Base-by-base conservation (phyloP, 2,888 invertebrate genomes). In the Tortrix viridana region DNA sequence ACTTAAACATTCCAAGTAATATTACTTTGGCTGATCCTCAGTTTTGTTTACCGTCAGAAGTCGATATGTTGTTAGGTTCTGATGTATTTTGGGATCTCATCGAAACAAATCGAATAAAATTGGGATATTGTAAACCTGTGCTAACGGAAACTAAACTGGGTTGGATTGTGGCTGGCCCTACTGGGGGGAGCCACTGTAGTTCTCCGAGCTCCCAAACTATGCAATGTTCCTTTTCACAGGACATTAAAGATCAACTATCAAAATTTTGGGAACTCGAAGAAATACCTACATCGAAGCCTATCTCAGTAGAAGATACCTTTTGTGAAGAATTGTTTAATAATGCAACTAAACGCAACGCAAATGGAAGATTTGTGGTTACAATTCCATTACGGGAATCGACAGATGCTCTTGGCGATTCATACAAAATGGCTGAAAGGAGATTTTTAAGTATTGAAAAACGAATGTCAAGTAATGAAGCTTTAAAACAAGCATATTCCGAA, bases 71-170 rank as follows among this genome's bases (percentile, higher is more conserved):
- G 2, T 41, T 69, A 18, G 68, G 68, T 0, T 61, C 62, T 9
- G 69, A 67, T 23, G 46, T 68, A 14, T 69, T 69, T 44, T 69
- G 67, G 67, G 65, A 65, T n/a, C n/a, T 67, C 18, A 16, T 41
- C 7, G 46, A 57, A 23, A 5, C 59, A n/a, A 16, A 19, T 43
- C 48, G 54, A 48, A 23, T 61, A 9, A 60, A 37, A 49, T 50
- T 66, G 37, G 66, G 69, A 7, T 9, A 9, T 20, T 22, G 55
- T 22, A 53, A 50, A 37, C 69, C 67, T 19, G 61, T 50, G 16
- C 22, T 69, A 14, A 58, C 49, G 44, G 59, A 66, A 43, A 58
- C 69, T 2, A 41, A 64, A 26, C 32, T 67, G 18, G 69, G 69
- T 6, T 67, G 69, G 67, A 48, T 69, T 41, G 52, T 69, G 20